These are phyloP conservation scores for Merluccius polli DNA, from an alignment of 2,797 vertebrate species.

Conservation along the genomic window DNA sequence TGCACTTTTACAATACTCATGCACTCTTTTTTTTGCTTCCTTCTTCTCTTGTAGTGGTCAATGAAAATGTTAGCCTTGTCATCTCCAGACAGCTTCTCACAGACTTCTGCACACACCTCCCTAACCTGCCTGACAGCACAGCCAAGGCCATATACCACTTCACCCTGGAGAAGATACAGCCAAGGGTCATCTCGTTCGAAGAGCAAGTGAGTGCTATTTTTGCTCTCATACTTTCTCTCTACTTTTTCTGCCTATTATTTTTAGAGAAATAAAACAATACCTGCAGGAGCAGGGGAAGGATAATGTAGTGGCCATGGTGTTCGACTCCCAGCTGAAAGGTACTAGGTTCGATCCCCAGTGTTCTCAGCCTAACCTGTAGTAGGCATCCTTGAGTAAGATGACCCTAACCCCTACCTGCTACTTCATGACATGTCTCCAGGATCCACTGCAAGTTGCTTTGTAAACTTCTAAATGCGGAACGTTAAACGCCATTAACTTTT, in stretches of 20 bases:
- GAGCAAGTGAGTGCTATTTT: constrained; percentile 82
- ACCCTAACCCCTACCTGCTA: not conserved
- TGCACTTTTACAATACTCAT: too few relatives aligned
- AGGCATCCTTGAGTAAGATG: too few relatives aligned
- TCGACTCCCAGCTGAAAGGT: too few relatives aligned
- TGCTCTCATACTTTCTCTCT: not conserved
- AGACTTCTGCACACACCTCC: constrained; percentile 95
- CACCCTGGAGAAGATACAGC: constrained; percentile 97
- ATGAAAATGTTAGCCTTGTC: constrained; percentile 97
- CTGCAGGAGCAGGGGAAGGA: too few relatives aligned
- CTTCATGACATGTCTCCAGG: not conserved
- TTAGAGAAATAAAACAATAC: too few relatives aligned
- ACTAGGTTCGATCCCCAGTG: too few relatives aligned
- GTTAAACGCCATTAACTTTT: not conserved
- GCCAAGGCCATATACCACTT: constrained; percentile 97
- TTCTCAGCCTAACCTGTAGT: too few relatives aligned
- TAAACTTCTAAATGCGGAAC: not conserved
- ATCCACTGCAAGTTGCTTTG: not conserved
- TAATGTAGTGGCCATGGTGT: too few relatives aligned
- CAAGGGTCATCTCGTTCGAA: constrained; percentile 97
- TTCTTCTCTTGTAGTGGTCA: constrained; percentile 82
- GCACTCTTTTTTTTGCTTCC: not conserved
- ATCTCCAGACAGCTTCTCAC: constrained; percentile 96
- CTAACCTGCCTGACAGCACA: constrained; percentile 88
- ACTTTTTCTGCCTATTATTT: not conserved